Base-by-base conservation (phyloP, 2,888 invertebrate genomes). In the Keiferia lycopersicella region DNA sequence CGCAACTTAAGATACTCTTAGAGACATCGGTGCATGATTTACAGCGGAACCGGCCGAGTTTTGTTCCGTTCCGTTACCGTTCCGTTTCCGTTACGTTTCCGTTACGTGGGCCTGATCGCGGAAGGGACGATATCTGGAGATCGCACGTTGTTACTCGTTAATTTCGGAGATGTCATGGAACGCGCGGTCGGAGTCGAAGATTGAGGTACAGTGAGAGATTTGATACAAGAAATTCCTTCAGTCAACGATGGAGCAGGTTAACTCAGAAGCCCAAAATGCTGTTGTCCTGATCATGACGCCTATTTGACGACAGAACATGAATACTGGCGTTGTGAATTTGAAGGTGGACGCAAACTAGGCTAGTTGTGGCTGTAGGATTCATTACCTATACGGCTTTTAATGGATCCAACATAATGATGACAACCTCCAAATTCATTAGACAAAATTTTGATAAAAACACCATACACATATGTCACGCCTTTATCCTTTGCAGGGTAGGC, bases 111-210 rank as follows among this genome's bases (percentile, higher is more conserved):
- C 66, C 59, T 62, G 66, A 73, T 75, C 78, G 77, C 77, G 82
- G 84, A 81, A 81, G 79, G 83, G 80, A 74, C 83, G 77, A 73
- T 84, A 86, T 87, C 86, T 76, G 68, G 56, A 48, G 48, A 86
- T 87, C 85, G 79, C 87, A 86, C 87, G 86, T 84, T 82, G 82
- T 76, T 81, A 81, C 85, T 86, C 87, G 85, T 86, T 87, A 85
- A 87, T 87, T 87, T 82, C 78, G 79, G 76, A 76, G 78, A 78
- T 83, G 83, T 84, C 84, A 81, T 79, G 80, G 77, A 76, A 77
- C 72, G 76, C 74, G 74, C 53, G 74, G 68, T 75, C 73, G 73
- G 69, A 65, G 62, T 58, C 60, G 66, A 63, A n/a, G 63, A 18
- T 68, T n/a, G 1, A 2, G 72, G 62, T 61, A 70, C 75, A 82